Base-by-base conservation (phyloP, 2,888 invertebrate genomes). In the Brenthis daphne region DNA sequence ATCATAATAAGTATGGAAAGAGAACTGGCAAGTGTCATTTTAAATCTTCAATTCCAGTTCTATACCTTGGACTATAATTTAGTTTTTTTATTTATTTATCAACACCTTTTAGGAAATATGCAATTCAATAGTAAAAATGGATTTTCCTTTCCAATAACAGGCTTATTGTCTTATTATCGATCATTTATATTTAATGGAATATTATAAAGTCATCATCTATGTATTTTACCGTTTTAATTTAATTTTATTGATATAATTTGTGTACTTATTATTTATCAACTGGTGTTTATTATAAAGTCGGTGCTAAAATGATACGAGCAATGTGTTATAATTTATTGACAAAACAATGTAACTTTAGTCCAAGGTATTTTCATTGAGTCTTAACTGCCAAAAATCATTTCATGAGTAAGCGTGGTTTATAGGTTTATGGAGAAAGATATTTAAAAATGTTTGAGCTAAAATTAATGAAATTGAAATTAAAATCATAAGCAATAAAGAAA, bases 371-470 rank as follows among this genome's bases (percentile, higher is more conserved):
- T 33, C 71, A 68, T 70, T 63, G 77, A 77, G 80, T 79, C 75
- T 78, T 78, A 65, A 79, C 82, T 83, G 82, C 84, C 85, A 86
- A 85, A 84, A 83, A 85, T 80, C 69, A 77, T 76, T 71, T 77
- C 74, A 67, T 74, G 70, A 76, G 76, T 76, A 20, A 73, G 74
- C 77, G 76, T 72, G 74, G 74, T 76, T 74, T 71, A 68, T 78
- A 74, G 75, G 65, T 73, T 73, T 67, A 75, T 74, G 73, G 73
- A 68, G 66, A 69, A 75, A 73, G 68, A 73, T 75, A 78, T 78
- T 76, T 75, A 74, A 76, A 77, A 72, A 71, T 78, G 76, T 77
- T 76, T 76, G 60, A 73, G 75, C 37, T 65, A 71, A 72, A 60
- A 65, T 72, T 72, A 61, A 70, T 65, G 43, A 63, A 29, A 24